Evolutionary conservation across 2,888 invertebrate species (phyloP).

Genomic region (Vandiemenella viatica): DNA sequence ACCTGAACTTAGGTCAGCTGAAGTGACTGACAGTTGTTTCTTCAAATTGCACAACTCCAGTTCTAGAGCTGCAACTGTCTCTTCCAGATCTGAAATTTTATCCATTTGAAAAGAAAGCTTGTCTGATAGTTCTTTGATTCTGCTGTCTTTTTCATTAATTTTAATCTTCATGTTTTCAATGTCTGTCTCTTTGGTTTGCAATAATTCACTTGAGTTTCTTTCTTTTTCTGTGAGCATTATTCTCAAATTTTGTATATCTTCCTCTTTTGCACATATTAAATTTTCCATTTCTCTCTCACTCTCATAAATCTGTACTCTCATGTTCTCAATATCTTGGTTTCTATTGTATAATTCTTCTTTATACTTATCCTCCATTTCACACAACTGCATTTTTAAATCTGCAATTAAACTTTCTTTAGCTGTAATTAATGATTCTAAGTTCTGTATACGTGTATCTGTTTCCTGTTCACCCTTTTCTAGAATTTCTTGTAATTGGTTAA

Average conservation of each 20-base stretch:
- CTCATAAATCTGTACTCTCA: conserved; percentile 18
- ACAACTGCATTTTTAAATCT: conserved; percentile 17
- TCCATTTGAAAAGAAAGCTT: conserved; percentile 36
- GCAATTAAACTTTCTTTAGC: conserved; percentile 18
- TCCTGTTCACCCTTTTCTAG: too few species aligned
- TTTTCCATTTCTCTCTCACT: conserved; percentile 19
- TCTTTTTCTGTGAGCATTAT: conserved; percentile 18
- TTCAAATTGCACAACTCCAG: too few species aligned
- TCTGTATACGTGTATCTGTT: too few species aligned
- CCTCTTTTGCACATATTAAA: conserved; percentile 17
- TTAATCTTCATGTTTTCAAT: conserved; percentile 17
- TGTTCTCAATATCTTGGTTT: conserved; percentile 13
- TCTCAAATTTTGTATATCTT: conserved; percentile 21
- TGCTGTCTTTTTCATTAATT: conserved; percentile 21
- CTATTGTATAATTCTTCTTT: background rate
- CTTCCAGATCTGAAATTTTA: conserved; percentile 40
- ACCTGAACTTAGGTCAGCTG: background rate
- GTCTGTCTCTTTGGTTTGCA: conserved; percentile 20
- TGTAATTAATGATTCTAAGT: too few species aligned
- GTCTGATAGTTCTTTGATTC: conserved; percentile 5
- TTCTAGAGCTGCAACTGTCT: conserved; percentile 43
- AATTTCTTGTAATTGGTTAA: too few species aligned
- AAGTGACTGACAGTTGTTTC: background rate
- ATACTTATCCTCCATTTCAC: conserved; percentile 21
- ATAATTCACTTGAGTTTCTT: conserved; percentile 14